A percentile compares a stretch with the other conserved stretches of the same genome.
Evolutionary conservation across 2,888 invertebrate genomes (phyloP).

Genomic region (Eristalinus aeneus): DNA sequence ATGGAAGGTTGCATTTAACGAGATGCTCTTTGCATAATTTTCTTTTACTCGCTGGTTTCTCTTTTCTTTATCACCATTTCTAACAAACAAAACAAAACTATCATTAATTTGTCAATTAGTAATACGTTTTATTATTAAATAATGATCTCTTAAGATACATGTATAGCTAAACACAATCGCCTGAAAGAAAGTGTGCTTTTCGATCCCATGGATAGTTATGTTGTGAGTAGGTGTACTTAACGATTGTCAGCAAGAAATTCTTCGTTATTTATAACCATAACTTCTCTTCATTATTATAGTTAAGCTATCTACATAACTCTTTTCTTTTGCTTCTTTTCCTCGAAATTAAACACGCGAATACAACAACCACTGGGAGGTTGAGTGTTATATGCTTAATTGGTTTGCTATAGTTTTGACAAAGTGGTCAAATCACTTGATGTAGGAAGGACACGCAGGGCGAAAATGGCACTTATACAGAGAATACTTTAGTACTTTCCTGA

Average conservation of each 20-base stretch:
- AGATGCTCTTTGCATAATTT: constrained; percentile 2
- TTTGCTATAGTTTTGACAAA: constrained; percentile 1
- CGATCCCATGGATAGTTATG: neutral
- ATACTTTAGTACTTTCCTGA: constrained; percentile 45
- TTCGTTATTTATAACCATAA: neutral
- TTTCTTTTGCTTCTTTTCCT: neutral
- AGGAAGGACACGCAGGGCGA: constrained; percentile 35
- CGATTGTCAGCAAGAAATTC: constrained; percentile 67
- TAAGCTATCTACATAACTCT: constrained; percentile 67
- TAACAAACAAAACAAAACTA: constrained; percentile 61
- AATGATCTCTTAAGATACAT: constrained; percentile 47
- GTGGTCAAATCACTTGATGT: neutral
- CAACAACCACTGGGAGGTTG: constrained; percentile 8
- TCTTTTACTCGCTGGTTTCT: neutral
- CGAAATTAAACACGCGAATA: constrained; percentile 33
- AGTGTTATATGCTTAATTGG: neutral
- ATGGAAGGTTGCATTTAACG: constrained; percentile 50
- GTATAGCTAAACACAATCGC: constrained; percentile 53
- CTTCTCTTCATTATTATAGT: constrained; percentile 54
- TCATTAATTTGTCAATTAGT: constrained; percentile 54
- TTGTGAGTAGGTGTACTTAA: constrained; percentile 22
- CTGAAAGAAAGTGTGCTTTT: constrained; percentile 23
- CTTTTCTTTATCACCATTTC: neutral
- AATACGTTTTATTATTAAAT: constrained; percentile 43
- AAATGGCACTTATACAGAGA: constrained; percentile 71